A percentile compares a stretch with the other conserved stretches of the same genome.
Evolutionary conservation across 2,888 invertebrate species (phyloP).

Genomic region (Chaetogeoica ovagalla): DNA sequence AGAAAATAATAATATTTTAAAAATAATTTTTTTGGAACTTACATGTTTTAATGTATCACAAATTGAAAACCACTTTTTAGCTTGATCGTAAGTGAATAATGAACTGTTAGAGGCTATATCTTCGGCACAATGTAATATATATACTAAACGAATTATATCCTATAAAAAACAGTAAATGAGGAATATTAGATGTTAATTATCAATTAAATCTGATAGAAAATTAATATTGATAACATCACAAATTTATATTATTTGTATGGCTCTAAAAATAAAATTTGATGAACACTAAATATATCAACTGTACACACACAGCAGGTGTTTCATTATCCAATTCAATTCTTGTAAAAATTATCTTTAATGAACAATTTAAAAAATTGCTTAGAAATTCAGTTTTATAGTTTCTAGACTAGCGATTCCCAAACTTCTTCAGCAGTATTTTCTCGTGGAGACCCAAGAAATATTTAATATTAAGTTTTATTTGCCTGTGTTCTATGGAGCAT

Average conservation of each 20-base stretch:
- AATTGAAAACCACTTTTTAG: slow-evolving; percentile 39
- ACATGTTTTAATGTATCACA: slow-evolving; percentile 31
- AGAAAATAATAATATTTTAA: neutral
- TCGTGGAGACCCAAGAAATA: no score
- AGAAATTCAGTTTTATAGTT: no score
- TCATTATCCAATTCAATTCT: no score
- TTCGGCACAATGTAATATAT: slow-evolving; percentile 25
- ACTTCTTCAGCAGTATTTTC: no score
- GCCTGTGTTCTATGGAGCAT: no score
- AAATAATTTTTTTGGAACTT: neutral
- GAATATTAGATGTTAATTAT: neutral
- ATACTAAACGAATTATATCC: slow-evolving; percentile 16
- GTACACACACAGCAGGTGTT: neutral
- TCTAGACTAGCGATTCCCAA: no score
- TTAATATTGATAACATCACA: neutral
- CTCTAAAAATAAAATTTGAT: neutral
- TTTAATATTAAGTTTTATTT: no score
- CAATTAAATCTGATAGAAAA: neutral
- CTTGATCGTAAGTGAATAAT: slow-evolving; percentile 30
- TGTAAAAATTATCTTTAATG: no score
- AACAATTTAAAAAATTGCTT: no score
- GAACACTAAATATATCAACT: neutral
- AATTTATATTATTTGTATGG: neutral
- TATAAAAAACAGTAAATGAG: neutral
- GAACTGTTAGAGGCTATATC: slow-evolving; percentile 15